Conservation (phyloP, 2,113 vertebrate genomes). For the Tragelaphus imberbis region DNA sequence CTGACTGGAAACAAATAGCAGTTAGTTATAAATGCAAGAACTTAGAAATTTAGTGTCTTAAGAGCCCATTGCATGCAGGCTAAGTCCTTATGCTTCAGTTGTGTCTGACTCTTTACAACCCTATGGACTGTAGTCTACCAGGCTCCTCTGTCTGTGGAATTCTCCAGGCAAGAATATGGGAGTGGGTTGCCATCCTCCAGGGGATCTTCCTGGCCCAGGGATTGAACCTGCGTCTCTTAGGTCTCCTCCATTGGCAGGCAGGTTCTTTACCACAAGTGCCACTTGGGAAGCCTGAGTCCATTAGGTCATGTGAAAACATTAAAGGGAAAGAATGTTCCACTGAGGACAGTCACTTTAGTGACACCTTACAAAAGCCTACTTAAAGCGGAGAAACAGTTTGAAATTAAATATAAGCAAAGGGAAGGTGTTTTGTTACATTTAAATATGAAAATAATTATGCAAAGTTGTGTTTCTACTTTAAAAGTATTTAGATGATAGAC, state of each 20-base stretch:
- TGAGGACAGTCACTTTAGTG: background rate
- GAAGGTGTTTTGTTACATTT: background rate
- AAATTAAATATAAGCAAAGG: slow-evolving; percentile 13
- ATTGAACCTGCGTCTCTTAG: background rate
- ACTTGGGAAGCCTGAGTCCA: background rate
- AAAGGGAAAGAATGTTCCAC: background rate
- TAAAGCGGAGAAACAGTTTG: background rate
- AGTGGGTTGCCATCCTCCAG: background rate
- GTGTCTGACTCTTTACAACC: background rate
- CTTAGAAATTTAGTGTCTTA: background rate
- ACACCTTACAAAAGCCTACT: background rate
- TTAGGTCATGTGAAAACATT: background rate
- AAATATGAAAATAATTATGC: background rate
- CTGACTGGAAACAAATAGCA: background rate
- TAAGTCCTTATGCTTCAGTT: background rate
- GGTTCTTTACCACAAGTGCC: background rate
- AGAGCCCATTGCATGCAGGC: background rate
- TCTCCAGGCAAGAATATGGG: background rate
- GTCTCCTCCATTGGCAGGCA: background rate
- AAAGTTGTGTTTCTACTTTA: background rate
- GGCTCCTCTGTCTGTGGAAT: background rate
- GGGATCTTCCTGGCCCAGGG: background rate
- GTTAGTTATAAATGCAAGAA: background rate
- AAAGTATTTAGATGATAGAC: background rate
- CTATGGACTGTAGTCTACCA: background rate